A percentile compares a stretch with the other conserved stretches of the same genome.
These are phyloP conservation scores for Ophion slaviceki DNA, from an alignment of 2,888 invertebrate genomes.

Conservation along the genomic window DNA sequence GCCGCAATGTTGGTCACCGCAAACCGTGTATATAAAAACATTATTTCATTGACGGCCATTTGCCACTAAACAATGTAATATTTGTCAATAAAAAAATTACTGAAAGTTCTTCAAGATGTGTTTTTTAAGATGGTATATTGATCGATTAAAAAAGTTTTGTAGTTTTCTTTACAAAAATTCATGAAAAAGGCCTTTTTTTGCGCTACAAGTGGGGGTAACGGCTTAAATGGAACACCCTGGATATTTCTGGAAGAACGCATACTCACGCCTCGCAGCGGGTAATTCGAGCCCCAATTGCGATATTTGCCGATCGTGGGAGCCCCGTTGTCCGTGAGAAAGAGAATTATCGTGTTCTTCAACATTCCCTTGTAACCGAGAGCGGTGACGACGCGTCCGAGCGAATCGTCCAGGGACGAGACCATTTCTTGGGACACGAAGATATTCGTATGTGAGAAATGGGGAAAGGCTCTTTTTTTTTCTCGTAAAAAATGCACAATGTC, in stretches of 20 bases:
- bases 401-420: conserved; percentile 87
- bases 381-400: conserved; percentile 86
- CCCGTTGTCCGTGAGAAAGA: conserved; percentile 88
- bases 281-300: conserved; percentile 86
- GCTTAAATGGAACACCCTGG: not conserved
- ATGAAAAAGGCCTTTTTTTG: no score
- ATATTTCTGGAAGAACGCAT: not conserved
- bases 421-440: conserved; percentile 84
- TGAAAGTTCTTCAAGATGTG: no score
- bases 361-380: conserved; percentile 85
- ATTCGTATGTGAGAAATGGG: not conserved
- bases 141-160: no score
- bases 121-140: no score
- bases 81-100: no score
- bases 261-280: conserved; percentile 86
- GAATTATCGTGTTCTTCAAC: conserved; percentile 86
- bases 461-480: not conserved
- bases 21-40: no score
- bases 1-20: no score
- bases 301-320: conserved; percentile 85
- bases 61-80: no score
- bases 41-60: no score
- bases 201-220: no score
- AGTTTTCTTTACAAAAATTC: no score
- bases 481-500: not conserved